Base-by-base conservation (phyloP, 35 echinoderm and acorn worm species). In the Nesometra sesokonis region DNA sequence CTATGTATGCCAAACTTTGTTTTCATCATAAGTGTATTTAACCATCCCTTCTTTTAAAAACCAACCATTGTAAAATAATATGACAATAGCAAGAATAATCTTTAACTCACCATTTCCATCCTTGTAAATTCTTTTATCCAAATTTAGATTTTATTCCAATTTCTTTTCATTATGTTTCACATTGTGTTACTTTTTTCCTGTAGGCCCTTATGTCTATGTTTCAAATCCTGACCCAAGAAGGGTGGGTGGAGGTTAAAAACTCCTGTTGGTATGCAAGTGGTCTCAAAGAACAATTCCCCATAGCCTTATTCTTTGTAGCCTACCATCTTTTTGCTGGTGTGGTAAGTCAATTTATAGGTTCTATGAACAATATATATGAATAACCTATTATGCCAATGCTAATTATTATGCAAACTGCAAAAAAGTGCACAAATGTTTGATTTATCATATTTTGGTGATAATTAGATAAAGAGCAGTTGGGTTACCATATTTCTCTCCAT, bases 181-280 rank as follows among this genome's bases (percentile, higher is more conserved):
- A 17, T 32, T 13, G 0, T 81, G 32, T 34, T 34, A 81, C 33
- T 35, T 34, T 35, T 35, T 17, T 79, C 79, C 36, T 76, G 32
- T 79, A 89, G 92, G 88, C 88, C 21, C 43, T 90, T 43, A 93
- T 93, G 92, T 76, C 92, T 34, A 87, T 93, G 88, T 93, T 93
- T 90, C 92, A 93, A 84, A 93, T 93, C 32, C 76, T 93, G 29
- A 93, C 92, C 84, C 92, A 93, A 78, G 88, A 93, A 86, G 92
- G 92, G 40, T 93, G 92, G 92, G 57, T 88, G 5, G 92, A 90
- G 85, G 92, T 93, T 30, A 86, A 90, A 80, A 47, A 87, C 36
- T 84, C 86, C 8, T 46, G 78, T 87, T 78, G 90, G 82, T 39
- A 84, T 57, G 78, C 84, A 35, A 77, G 57, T 36, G 43, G 47